These are phyloP conservation scores for Arctocebus calabarensis DNA, from an alignment of 2,797 vertebrate genomes.

Conservation along the genomic window DNA sequence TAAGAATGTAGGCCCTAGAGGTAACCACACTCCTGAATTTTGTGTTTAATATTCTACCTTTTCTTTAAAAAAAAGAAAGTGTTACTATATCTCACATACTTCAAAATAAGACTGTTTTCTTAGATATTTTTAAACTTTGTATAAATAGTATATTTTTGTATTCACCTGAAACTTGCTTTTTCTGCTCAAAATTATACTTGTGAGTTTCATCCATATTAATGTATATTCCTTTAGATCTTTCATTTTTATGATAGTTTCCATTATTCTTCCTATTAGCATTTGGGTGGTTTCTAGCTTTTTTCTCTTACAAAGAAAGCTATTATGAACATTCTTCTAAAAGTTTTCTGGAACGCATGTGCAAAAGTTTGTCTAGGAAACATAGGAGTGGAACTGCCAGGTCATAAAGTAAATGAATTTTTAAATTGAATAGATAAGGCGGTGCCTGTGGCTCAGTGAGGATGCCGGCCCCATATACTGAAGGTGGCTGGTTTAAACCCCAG, in stretches of 20 bases:
- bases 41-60: neutral
- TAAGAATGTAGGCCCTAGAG: neutral
- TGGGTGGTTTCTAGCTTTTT: neutral
- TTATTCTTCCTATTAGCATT: neutral
- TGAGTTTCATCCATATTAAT: neutral
- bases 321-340: neutral
- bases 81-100: neutral
- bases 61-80: neutral
- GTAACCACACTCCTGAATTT: neutral
- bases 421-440: neutral
- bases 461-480: too few relatives aligned
- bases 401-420: neutral
- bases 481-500: too few relatives aligned
- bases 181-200: neutral
- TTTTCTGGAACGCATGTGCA: neutral
- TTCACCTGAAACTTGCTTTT: neutral
- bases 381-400: neutral
- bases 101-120: conserved; percentile 10
- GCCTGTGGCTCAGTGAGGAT: too few relatives aligned
- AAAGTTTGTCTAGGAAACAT: neutral
- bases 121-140: neutral
- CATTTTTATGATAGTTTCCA: neutral
- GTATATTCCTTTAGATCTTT: neutral
- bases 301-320: neutral
- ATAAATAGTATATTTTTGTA: neutral